Percentiles rank a stretch among this genome's conserved stretches.
Conservation (phyloP, 2,113 vertebrate species). For the Corythornis cristatus region DNA sequence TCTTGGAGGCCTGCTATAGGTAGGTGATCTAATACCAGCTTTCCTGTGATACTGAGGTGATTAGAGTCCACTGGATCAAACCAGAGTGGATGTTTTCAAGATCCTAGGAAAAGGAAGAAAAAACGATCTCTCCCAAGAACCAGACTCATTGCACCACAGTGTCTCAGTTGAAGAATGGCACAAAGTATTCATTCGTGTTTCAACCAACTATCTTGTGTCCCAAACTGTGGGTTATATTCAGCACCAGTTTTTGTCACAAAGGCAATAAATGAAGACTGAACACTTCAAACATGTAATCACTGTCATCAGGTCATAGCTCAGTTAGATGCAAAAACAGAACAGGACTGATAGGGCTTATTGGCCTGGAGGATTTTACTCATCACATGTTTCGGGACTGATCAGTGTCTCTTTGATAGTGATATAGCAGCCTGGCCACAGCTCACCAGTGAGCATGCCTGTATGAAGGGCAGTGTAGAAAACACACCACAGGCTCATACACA, state of each 20-base stretch:
- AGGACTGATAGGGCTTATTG: background rate
- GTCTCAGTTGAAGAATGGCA: background rate
- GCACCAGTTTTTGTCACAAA: background rate
- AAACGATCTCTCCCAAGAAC: background rate
- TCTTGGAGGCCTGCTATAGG: too few species aligned
- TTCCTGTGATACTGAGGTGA: too few species aligned
- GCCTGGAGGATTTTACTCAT: background rate
- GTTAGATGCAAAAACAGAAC: background rate
- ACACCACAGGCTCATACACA: rapidly evolving
- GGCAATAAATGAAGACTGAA: background rate
- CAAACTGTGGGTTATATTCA: background rate
- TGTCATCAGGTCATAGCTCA: background rate
- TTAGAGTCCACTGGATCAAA: too few species aligned
- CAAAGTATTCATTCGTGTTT: background rate
- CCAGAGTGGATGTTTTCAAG: too few species aligned
- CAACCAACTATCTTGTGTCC: background rate
- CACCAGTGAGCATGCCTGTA: background rate
- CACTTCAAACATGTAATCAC: background rate
- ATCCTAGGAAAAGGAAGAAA: too few species aligned
- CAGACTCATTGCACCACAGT: background rate
- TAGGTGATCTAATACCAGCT: too few species aligned
- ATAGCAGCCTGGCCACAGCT: background rate
- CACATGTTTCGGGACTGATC: background rate
- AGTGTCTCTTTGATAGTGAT: background rate
- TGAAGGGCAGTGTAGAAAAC: background rate